A percentile compares a stretch with the other conserved stretches of the same genome.
Evolutionary conservation across 2,113 vertebrate species (phyloP).

Genomic region (Ictalurus furcatus): DNA sequence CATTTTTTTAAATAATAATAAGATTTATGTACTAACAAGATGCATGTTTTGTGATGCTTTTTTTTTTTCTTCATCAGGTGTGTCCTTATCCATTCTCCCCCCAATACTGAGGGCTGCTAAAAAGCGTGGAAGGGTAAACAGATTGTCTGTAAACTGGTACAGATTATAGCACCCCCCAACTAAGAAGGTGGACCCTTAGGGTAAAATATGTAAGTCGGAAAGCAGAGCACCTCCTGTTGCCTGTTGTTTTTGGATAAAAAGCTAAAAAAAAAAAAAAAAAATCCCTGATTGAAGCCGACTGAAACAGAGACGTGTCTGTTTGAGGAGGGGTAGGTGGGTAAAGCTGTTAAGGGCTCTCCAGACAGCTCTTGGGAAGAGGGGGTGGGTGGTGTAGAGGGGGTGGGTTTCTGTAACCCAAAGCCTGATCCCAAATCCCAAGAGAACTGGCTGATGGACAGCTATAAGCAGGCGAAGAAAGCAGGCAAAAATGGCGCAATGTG

Average conservation of each 20-base stretch:
- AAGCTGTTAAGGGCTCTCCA: slow-evolving; percentile 12
- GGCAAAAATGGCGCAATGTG: slow-evolving; percentile 44
- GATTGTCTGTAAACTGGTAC: background rate
- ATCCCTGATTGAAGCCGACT: background rate
- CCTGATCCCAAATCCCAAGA: slow-evolving; percentile 60
- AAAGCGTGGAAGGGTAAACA: background rate
- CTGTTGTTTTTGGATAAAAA: slow-evolving; percentile 4
- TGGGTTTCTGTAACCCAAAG: slow-evolving; percentile 60
- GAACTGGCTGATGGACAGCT: slow-evolving; percentile 58
- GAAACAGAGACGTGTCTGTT: background rate
- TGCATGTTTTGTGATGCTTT: background rate
- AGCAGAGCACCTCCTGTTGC: background rate
- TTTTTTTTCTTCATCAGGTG: background rate
- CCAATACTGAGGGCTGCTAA: background rate
- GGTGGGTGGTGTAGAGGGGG: slow-evolving; percentile 23
- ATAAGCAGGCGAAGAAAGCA: slow-evolving; percentile 59
- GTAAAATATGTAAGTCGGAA: background rate
- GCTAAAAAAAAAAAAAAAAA: background rate
- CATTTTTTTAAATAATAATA: background rate
- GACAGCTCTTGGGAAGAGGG: background rate
- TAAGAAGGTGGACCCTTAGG: background rate
- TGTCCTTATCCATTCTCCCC: background rate
- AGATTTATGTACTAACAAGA: background rate
- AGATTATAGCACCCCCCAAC: background rate
- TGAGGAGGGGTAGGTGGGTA: slow-evolving; percentile 1